A percentile compares a stretch with the other conserved stretches of the same genome.
Conservation (phyloP, 2,113 vertebrate species). For the Bubalus kerabau region DNA sequence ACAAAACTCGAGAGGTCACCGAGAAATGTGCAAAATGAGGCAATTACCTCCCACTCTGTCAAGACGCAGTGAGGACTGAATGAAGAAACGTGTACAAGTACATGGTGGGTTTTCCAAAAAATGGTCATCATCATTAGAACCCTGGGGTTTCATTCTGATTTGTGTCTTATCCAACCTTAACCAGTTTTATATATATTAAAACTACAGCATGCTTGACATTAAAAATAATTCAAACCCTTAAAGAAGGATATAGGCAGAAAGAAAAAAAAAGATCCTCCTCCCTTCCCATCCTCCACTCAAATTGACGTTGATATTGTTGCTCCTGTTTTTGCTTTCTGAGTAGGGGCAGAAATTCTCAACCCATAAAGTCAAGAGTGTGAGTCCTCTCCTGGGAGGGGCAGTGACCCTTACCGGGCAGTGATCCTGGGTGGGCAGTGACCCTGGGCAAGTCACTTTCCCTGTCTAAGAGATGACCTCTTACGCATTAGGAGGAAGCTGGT, state of each 20-base stretch:
- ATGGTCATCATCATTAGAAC: neutral
- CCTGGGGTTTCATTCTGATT: neutral
- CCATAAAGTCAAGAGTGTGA: neutral
- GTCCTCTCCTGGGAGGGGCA: neutral
- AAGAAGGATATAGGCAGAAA: neutral
- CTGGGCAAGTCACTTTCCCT: neutral
- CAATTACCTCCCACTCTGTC: neutral
- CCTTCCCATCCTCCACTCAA: neutral
- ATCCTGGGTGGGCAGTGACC: neutral
- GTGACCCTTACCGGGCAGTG: neutral
- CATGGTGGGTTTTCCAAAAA: neutral
- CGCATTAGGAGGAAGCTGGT: neutral
- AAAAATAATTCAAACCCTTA: neutral
- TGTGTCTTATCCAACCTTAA: neutral
- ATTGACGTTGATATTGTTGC: accelerated
- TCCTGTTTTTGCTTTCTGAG: neutral
- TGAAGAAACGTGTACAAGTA: neutral
- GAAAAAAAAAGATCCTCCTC: too few relatives aligned
- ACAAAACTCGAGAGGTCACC: neutral
- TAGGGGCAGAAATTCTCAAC: neutral
- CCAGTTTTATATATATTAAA: neutral
- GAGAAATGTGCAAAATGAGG: neutral
- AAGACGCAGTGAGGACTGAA: neutral
- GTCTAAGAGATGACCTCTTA: neutral
- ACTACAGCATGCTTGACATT: neutral